phyloP scores from a whole-genome alignment of 2,888 invertebrate genomes.

The Lutraria lutraria region DNA sequence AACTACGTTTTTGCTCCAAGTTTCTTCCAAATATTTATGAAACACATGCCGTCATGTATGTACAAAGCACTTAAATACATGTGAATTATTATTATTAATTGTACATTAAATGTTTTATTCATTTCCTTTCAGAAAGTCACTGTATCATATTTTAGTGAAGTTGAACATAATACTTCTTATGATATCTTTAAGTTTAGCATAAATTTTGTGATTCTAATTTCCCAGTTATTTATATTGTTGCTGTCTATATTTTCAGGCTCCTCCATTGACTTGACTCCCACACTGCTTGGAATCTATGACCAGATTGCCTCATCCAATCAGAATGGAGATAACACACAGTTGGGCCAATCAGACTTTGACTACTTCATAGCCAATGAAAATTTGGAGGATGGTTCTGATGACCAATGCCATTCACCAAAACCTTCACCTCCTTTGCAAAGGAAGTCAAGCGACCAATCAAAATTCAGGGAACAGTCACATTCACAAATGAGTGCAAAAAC shows the following conservation, averaged over 20 bases:
- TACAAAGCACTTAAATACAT: neutral
- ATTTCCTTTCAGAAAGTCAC: too few species aligned
- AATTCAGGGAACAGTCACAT: constrained; percentile 42
- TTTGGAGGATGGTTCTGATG: constrained; percentile 58
- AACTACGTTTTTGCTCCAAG: neutral
- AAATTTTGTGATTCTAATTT: too few species aligned
- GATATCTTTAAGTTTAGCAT: too few species aligned
- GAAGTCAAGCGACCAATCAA: constrained; percentile 44
- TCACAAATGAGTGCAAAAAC: constrained; percentile 49
- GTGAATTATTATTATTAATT: too few species aligned
- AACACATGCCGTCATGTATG: neutral
- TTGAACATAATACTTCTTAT: too few species aligned
- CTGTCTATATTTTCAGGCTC: constrained; percentile 76
- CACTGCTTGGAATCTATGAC: constrained; percentile 81
- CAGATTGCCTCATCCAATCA: constrained; percentile 74
- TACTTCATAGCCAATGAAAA: constrained; percentile 59
- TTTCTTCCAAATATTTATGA: neutral
- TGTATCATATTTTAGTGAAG: too few species aligned
- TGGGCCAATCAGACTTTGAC: constrained; percentile 66
- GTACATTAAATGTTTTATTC: too few species aligned
- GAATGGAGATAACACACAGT: constrained; percentile 58
- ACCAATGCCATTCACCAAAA: constrained; percentile 64
- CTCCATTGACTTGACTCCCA: constrained; percentile 81
- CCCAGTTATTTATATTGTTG: neutral
- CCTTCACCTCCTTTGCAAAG: constrained; percentile 46